These are phyloP conservation scores for Helicoverpa zea DNA, from an alignment of 1,140 invertebrate genomes.

Conservation along the genomic window DNA sequence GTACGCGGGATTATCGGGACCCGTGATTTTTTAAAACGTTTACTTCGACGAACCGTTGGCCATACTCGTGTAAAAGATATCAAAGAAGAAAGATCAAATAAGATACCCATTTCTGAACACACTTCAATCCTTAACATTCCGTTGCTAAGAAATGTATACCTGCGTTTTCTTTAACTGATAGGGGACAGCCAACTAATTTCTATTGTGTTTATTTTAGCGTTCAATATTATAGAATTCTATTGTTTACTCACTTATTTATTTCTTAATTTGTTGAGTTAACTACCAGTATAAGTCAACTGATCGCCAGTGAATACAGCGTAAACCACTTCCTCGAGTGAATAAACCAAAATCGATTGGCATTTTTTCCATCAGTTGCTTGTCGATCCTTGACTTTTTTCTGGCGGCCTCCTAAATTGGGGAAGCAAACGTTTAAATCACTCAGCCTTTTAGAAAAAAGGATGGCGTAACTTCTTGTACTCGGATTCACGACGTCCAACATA, in stretches of 20 bases:
- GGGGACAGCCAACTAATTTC: too few species aligned
- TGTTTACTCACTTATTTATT: too few species aligned
- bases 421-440: slow-evolving; percentile 44
- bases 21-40: slow-evolving; percentile 10
- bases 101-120: neutral
- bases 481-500: slow-evolving; percentile 42
- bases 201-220: too few species aligned
- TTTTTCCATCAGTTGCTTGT: slow-evolving; percentile 22
- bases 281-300: too few species aligned
- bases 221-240: too few species aligned
- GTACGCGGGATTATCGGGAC: slow-evolving; percentile 18
- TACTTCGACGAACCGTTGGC: neutral
- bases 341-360: slow-evolving; percentile 15
- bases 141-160: too few species aligned
- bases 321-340: slow-evolving; percentile 1
- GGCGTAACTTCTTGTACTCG: slow-evolving; percentile 38
- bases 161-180: too few species aligned
- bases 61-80: neutral
- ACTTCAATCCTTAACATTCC: too few species aligned
- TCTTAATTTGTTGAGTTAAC: too few species aligned
- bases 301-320: too few species aligned
- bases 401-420: slow-evolving; percentile 22
- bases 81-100: too few species aligned
- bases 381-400: slow-evolving; percentile 17
- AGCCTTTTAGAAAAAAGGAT: slow-evolving; percentile 35